phyloP scores from a whole-genome alignment of 1,140 invertebrate genomes.

The Armadillidium nasatum region DNA sequence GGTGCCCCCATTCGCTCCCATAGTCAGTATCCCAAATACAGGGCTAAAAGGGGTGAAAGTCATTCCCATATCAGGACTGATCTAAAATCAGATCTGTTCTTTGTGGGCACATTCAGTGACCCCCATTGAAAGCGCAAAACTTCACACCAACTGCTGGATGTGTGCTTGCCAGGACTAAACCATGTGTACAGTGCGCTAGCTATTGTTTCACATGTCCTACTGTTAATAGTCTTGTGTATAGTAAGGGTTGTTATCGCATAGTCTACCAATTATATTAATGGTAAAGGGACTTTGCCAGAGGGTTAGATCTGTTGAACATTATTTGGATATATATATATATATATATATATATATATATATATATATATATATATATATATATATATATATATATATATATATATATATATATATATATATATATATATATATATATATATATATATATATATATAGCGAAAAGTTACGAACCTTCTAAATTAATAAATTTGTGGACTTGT shows the following conservation, averaged over 20 bases:
- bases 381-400: too few species aligned
- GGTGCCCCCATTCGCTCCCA: neutral
- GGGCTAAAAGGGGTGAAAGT: neutral
- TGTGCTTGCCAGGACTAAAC: conserved; percentile 39
- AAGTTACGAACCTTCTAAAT: conserved; percentile 35
- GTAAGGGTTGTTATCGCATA: conserved; percentile 46
- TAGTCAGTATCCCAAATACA: neutral
- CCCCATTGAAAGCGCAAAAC: conserved; percentile 27
- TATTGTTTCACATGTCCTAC: conserved; percentile 45
- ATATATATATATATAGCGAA: conserved; percentile 38
- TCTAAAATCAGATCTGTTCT: conserved; percentile 16
- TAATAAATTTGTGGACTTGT: conserved; percentile 45
- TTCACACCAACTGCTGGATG: conserved; percentile 20
- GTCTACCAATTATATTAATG: conserved; percentile 45
- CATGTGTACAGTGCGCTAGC: conserved; percentile 41
- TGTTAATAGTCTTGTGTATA: conserved; percentile 46
- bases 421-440: too few species aligned
- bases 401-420: too few species aligned
- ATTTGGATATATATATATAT: conserved; percentile 45
- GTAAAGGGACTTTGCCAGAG: conserved; percentile 45
- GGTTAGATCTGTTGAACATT: too few species aligned
- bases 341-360: too few species aligned
- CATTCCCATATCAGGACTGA: neutral
- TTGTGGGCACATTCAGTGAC: conserved; percentile 31
- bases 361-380: too few species aligned